Percentiles rank a stretch among this genome's conserved stretches.
phyloP scores from a whole-genome alignment of 2,888 invertebrate species.

The Nysson spinosus region DNA sequence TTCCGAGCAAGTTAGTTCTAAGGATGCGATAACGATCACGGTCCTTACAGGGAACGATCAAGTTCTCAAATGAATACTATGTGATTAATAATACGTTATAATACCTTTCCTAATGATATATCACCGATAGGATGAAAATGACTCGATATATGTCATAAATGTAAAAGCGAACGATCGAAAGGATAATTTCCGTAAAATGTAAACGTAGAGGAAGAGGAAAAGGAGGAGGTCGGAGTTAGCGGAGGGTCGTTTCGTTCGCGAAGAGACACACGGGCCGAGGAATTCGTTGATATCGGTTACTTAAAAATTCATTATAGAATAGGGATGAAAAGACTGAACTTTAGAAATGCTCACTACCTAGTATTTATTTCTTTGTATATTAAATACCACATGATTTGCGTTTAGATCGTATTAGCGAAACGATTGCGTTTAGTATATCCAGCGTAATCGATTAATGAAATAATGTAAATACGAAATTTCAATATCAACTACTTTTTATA shows the following conservation, averaged over 20 bases:
- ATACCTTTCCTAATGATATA: constrained; percentile 31
- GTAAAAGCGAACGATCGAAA: too few relatives aligned
- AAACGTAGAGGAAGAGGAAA: too few relatives aligned
- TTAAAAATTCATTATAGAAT: constrained; percentile 50
- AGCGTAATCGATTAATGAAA: constrained; percentile 13
- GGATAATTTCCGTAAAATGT: too few relatives aligned
- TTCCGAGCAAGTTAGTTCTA: too few relatives aligned
- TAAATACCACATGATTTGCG: constrained; percentile 5
- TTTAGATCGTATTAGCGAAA: constrained; percentile 21
- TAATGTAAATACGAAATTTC: constrained; percentile 41
- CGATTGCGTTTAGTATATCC: constrained; percentile 13
- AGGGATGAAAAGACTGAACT: constrained; percentile 55
- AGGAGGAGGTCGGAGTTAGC: too few relatives aligned
- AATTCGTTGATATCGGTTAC: constrained; percentile 23
- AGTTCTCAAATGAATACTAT: constrained; percentile 28
- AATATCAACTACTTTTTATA: constrained; percentile 30
- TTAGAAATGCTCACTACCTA: constrained; percentile 44
- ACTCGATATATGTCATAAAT: too few relatives aligned
- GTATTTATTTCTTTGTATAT: constrained; percentile 35
- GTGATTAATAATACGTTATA: constrained; percentile 27
- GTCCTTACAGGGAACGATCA: constrained; percentile 11
- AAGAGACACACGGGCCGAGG: constrained; percentile 6
- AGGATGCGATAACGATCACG: background rate
- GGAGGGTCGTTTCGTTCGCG: constrained; percentile 5
- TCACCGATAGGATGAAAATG: constrained; percentile 10